phyloP scores from a whole-genome alignment of 2,113 vertebrate genomes.

The Alligator mississippiensis region DNA sequence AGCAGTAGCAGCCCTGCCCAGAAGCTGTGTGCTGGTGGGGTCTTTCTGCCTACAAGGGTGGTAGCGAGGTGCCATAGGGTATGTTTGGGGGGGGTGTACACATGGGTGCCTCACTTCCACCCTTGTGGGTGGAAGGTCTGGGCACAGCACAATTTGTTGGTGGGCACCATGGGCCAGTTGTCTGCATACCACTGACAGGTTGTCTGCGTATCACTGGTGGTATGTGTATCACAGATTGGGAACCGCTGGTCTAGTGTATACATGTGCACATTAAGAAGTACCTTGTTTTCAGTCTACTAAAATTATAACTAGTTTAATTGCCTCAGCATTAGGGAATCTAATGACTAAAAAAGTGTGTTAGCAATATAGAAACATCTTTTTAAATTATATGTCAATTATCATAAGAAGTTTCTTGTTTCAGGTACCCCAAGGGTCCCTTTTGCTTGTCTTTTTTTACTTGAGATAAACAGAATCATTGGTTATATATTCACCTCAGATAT shows the following conservation, averaged over 20 bases:
- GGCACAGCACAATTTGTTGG: no score
- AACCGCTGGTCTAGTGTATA: background rate
- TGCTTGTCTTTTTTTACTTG: slow-evolving; percentile 67
- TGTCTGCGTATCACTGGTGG: no score
- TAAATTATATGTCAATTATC: slow-evolving; percentile 80
- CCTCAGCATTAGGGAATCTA: slow-evolving; percentile 61
- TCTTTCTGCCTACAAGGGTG: no score
- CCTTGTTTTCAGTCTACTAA: slow-evolving; percentile 56
- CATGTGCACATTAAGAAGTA: background rate
- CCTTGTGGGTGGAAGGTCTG: no score
- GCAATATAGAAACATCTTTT: slow-evolving; percentile 74
- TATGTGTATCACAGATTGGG: no score
- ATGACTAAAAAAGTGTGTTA: slow-evolving; percentile 77
- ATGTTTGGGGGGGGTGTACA: no score
- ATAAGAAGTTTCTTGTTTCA: slow-evolving; percentile 72
- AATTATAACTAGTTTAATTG: slow-evolving; percentile 65
- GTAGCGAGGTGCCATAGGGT: no score
- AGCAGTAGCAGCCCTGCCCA: no score
- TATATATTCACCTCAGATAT: slow-evolving; percentile 46
- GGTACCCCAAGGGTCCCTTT: slow-evolving; percentile 66
- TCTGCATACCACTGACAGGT: no score
- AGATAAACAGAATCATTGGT: slow-evolving; percentile 76
- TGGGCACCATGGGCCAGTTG: no score
- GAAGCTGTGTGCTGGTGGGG: no score
- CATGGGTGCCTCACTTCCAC: no score